Percentiles rank a stretch among this genome's conserved stretches.
These are phyloP conservation scores for Microtus richardsoni DNA, from an alignment of 2,113 vertebrate genomes.

Conservation along the genomic window DNA sequence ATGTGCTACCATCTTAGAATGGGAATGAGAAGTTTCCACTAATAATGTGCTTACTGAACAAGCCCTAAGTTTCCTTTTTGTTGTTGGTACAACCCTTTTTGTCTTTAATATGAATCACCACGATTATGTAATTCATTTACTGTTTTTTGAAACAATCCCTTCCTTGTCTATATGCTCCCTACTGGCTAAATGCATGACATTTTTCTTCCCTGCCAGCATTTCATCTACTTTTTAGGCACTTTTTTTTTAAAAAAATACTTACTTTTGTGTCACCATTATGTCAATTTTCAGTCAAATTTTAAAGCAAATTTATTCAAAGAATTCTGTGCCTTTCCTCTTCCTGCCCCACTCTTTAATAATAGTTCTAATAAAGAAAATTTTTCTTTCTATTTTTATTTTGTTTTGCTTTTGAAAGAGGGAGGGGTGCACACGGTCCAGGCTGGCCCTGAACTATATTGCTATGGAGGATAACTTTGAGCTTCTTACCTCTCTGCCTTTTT, in stretches of 20 bases:
- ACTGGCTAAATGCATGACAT: background rate
- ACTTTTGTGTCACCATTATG: slow-evolving; percentile 1
- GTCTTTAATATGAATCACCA: background rate
- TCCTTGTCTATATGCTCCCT: background rate
- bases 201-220: background rate
- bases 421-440: background rate
- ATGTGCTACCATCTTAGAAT: slow-evolving; percentile 11
- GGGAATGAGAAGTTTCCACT: background rate
- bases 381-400: background rate
- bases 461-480: background rate
- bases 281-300: slow-evolving; percentile 44
- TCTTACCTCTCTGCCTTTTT: background rate
- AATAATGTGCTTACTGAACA: slow-evolving; percentile 37
- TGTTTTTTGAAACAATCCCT: background rate
- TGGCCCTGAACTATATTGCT: background rate
- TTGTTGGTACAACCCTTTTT: slow-evolving; percentile 3
- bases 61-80: background rate
- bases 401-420: background rate
- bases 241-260: background rate
- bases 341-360: background rate
- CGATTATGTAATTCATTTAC: background rate
- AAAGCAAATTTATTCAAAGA: slow-evolving; percentile 22
- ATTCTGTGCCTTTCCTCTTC: background rate
- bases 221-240: slow-evolving; percentile 1
- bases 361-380: background rate